Evolutionary conservation across 2,113 vertebrate genomes (phyloP), one percentile per base, ranked within the genome.

Genomic region (Pelobates fuscus): DNA sequence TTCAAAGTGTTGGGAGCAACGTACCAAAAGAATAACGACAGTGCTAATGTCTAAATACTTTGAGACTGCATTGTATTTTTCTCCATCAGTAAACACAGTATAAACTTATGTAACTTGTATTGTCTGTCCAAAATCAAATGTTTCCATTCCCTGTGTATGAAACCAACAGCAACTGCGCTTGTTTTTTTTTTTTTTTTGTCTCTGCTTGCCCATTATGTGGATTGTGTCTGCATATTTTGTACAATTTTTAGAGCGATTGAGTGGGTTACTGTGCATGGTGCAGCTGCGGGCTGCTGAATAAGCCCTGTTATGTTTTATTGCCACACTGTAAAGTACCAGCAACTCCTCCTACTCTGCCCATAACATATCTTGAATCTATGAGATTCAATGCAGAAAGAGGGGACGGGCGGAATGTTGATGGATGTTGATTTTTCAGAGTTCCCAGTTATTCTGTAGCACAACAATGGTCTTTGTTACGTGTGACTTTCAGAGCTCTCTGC

Each of bases 351-450:
- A 72, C 44, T 26, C 49, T 17, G 71, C 61, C n/a, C 61, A 8
- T 27, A 54, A 41, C 52, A 71, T 71, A 72, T 72, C 59, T 72
- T 54, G n/a, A n/a, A n/a, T 63, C 44, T 17, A 30, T 64, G 43
- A 57, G 18, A 44, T 30, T 30, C 37, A 7, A 52, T 37, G 23
- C 70, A 59, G n/a, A 30, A 24, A n/a, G 72, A 18, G 30, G 24
- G 49, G 41, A 52, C n/a, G 52, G 65, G 63, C 65, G 25, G 73
- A 61, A 49, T 30, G 32, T 32, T 68, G 73, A 49, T 67, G 26
- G 65, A 68, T 67, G 73, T 67, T 68, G 73, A 77, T 77, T 60
- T 76, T 77, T 67, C 26, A 65, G 54, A 74, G 60, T 25, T 67
- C 71, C 54, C 29, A 74, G 57, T 68, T 60, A 68, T 68, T 77